phyloP scores from a whole-genome alignment of 2,113 vertebrate genomes.

The Kryptolebias marmoratus region DNA sequence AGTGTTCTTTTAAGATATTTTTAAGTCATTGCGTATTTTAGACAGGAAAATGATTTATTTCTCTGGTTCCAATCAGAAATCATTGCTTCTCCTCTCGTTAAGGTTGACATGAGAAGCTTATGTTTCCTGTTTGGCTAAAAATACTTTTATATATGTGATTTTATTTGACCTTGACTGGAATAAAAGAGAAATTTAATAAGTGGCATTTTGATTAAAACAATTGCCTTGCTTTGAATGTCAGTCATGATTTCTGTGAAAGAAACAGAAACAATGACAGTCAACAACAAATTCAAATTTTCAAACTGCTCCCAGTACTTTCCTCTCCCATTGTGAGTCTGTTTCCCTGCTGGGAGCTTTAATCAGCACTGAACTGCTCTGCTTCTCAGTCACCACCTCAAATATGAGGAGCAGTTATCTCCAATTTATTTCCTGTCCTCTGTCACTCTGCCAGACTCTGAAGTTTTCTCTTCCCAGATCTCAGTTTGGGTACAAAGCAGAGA shows the following conservation, averaged over 20 bases:
- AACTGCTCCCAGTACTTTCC: conserved; percentile 51
- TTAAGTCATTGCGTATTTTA: not conserved
- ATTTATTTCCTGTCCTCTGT: conserved; percentile 75
- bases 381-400: conserved; percentile 72
- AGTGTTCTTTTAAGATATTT: not conserved
- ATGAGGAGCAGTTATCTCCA: conserved; percentile 75
- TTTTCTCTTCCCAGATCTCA: conserved; percentile 62
- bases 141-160: not conserved
- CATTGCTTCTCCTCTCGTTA: not conserved
- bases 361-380: conserved; percentile 68
- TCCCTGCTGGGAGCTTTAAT: conserved; percentile 74
- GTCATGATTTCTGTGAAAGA: conserved; percentile 13
- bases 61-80: conserved; percentile 9
- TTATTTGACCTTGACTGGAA: conserved; percentile 15
- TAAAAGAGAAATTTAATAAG: not conserved
- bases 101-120: not conserved
- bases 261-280: conserved; percentile 34
- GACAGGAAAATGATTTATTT: not conserved
- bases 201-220: conserved; percentile 4
- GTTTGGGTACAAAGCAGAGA: conserved; percentile 54
- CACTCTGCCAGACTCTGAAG: conserved; percentile 62
- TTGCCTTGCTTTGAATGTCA: conserved; percentile 9
- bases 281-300: conserved; percentile 50
- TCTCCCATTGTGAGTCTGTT: conserved; percentile 44
- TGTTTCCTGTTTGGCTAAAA: not conserved